Base-by-base conservation (phyloP, 1,140 invertebrate species). In the Drosophila busckii region DNA sequence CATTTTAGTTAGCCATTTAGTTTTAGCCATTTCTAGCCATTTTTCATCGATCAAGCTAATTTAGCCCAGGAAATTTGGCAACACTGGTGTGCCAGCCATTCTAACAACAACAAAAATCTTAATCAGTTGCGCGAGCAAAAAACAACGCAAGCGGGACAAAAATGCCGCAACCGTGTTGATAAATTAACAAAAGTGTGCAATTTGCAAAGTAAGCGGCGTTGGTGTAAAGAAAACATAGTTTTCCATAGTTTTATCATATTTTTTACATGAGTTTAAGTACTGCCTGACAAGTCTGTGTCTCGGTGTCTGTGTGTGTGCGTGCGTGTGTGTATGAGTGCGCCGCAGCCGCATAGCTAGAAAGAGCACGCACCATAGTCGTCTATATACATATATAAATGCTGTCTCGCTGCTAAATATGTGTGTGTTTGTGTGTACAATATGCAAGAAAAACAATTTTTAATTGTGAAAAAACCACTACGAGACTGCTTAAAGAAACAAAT, bases 361-460 rank as follows among this genome's bases (percentile, higher is more conserved):
- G 63, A 58, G 69, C 46, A 29, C 42, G 69, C 69, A 67, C 34
- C 37, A 73, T 53, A 44, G 55, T 49, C 42, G 69, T 61, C 50
- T 71, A 65, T 49, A 67, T 73, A 55, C 66, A 65, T 49, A 67
- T 73, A 55, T 50, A 61, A 61, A 42, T 67, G 55, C 44, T 52
- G 42, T 53, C 28, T 32, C 53, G 42, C 44, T 40, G 25, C 16
- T 23, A 46, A 44, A 20, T 25, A 3, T 35, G 4, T 35, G 48
- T 50, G 44, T 40, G 52, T 31, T 16, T 55, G 34, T 56, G 60
- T 55, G 69, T 62, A 56, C 46, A 64, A 62, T 71, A 46, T 73
- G 69, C 69, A 73, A 67, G 62, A 69, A 73, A 73, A 73, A 73
- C 69, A 73, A 73, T 67, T 73, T 73, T 54, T 49, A 40, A 22